Percentiles rank a stretch among this genome's conserved stretches.
Conservation (phyloP, 53 echinoderm and acorn worm species). For the Arbacia lixula region DNA sequence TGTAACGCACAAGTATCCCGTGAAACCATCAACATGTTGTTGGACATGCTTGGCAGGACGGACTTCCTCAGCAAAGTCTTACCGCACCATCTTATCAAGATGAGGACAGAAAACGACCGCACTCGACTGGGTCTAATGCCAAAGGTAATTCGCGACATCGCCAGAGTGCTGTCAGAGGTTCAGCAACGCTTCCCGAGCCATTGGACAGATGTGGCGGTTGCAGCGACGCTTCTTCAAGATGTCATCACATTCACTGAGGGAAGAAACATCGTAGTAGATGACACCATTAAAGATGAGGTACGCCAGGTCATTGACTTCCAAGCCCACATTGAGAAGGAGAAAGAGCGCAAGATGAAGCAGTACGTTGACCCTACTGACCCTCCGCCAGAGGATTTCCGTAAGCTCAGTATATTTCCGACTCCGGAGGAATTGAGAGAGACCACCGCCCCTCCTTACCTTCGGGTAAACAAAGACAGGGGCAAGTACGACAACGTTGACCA, state of each 20-base stretch:
- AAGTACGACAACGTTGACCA: slow-evolving; percentile 78
- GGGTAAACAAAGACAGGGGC: slow-evolving; percentile 69
- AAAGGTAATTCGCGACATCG: slow-evolving; percentile 54
- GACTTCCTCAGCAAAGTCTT: slow-evolving; percentile 71
- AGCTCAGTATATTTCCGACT: slow-evolving; percentile 73
- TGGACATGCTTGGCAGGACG: slow-evolving; percentile 55
- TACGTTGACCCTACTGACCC: slow-evolving; percentile 41
- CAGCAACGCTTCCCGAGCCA: slow-evolving; percentile 67
- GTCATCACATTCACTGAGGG: slow-evolving; percentile 33
- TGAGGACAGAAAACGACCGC: slow-evolving; percentile 44
- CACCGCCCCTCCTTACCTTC: slow-evolving; percentile 58
- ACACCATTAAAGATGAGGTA: slow-evolving; percentile 28
- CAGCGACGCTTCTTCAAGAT: slow-evolving; percentile 62
- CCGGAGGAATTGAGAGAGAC: slow-evolving; percentile 67
- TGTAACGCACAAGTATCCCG: slow-evolving; percentile 62
- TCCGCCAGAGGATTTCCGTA: slow-evolving; percentile 88
- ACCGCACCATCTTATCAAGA: slow-evolving; percentile 64
- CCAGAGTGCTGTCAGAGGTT: slow-evolving; percentile 66
- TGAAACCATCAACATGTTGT: slow-evolving; percentile 61
- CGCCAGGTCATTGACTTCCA: slow-evolving; percentile 54
- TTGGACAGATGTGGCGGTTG: slow-evolving; percentile 60
- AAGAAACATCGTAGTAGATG: slow-evolving; percentile 51
- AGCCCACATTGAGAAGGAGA: slow-evolving; percentile 37
- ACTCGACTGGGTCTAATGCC: slow-evolving; percentile 39
- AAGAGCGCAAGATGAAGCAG: slow-evolving; percentile 15